Conservation (phyloP, 2,888 invertebrate species). For the Tetanocera ferruginea region DNA sequence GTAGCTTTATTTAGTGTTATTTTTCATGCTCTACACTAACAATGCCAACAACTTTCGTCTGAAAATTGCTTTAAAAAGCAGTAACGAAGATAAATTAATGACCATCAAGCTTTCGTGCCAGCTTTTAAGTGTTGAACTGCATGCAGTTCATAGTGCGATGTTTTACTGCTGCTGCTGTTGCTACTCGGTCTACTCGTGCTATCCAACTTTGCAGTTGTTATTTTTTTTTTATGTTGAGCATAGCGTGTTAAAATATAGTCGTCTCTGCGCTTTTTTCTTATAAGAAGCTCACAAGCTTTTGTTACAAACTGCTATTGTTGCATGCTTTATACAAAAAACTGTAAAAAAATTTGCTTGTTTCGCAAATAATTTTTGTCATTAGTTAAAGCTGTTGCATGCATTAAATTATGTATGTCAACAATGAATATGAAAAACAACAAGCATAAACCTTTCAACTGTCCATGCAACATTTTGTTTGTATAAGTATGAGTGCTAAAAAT, state of each 20-base stretch:
- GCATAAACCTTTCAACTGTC: too few species aligned
- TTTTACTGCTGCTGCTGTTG: background rate
- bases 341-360: background rate
- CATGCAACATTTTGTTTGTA: too few species aligned
- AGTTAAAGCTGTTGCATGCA: constrained; percentile 7
- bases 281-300: too few species aligned
- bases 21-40: background rate
- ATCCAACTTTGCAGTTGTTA: background rate
- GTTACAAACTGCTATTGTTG: too few species aligned
- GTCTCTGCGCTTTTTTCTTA: too few species aligned
- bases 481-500: too few species aligned
- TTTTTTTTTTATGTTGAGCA: background rate
- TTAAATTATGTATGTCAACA: background rate
- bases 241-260: too few species aligned
- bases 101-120: background rate
- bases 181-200: too few species aligned
- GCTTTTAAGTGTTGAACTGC: background rate
- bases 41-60: background rate
- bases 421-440: too few species aligned
- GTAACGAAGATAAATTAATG: constrained; percentile 7
- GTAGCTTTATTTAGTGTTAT: too few species aligned
- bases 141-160: background rate
- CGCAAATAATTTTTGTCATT: background rate
- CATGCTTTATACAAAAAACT: background rate
- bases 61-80: background rate